Evolutionary conservation across 2,113 vertebrate species (phyloP), one percentile per base, ranked within the genome.

Genomic region (Cnemophilus loriae): DNA sequence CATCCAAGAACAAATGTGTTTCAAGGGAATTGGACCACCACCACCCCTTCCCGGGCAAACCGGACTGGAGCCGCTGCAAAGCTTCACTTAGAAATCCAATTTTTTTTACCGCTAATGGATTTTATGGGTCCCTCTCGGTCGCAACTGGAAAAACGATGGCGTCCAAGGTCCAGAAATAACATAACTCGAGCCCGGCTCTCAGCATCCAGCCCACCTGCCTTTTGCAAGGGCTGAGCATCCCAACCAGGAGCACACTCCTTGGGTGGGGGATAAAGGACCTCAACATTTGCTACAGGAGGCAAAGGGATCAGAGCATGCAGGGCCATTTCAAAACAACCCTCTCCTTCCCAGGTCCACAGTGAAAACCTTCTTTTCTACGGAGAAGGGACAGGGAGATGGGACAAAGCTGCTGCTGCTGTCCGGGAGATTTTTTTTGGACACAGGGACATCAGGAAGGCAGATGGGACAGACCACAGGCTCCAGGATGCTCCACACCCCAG

Each of bases 131-230:
- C 92, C 95, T 96, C 80, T 86, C 94, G 96, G 89, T 96, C 74
- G 61, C 67, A 35, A 73, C 74, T 98, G 94, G 94, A 97, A 97
- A 98, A 98, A 93, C 2, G 6, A 97, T 87, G 79, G 92, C 74
- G 75, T 79, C 47, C 3, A 13, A 75, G 84, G 83, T 97, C 96
- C 98, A 97, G 96, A 83, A 98, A 98, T 85, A 98, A 97, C 94
- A 97, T 39, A 96, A 96, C 41, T 74, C 37, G 91, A 95, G 87
- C 76, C 93, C 6, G 2, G 90, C 88, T 90, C 69, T 85, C 90
- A 88, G 81, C 94, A 97, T 96, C 74, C 69, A 95, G 89, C 71
- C 76, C 82, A 86, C 87, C 90, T 93, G 89, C 65, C 67, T 92
- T 78, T 80, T 95, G 94, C 96, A 96, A 90, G 84, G 80, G 55